A percentile compares a stretch with the other conserved stretches of the same genome.
phyloP scores from a whole-genome alignment of 2,113 vertebrate genomes.

The Larimichthys polyactis region DNA sequence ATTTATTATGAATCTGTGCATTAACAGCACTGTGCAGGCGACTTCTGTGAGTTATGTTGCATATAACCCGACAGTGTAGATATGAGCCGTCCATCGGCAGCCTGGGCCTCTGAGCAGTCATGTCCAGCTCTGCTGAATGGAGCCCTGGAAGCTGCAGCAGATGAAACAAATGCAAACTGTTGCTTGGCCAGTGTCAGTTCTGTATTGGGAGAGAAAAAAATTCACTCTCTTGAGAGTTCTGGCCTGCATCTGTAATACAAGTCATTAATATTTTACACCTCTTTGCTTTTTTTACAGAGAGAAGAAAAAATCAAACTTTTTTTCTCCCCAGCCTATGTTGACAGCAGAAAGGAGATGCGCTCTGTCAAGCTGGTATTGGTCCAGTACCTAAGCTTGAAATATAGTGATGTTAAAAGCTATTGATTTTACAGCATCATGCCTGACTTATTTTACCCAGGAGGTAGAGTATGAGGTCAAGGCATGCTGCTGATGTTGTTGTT shows the following conservation, averaged over 20 bases:
- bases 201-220: constrained; percentile 39
- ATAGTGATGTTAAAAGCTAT: constrained; percentile 70
- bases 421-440: constrained; percentile 64
- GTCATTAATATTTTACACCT: constrained; percentile 72
- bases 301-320: constrained; percentile 39
- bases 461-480: constrained; percentile 40
- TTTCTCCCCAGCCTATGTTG: constrained; percentile 33
- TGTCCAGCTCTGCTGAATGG: constrained; percentile 20
- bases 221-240: constrained; percentile 42
- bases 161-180: constrained; percentile 54
- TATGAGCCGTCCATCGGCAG: constrained; percentile 16
- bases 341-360: constrained; percentile 43
- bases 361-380: constrained; percentile 32
- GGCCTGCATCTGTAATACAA: constrained; percentile 59
- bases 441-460: constrained; percentile 53
- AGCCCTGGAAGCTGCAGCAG: constrained; percentile 9
- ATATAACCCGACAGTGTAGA: not conserved
- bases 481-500: constrained; percentile 10
- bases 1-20: constrained; percentile 2
- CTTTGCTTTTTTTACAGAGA: constrained; percentile 4
- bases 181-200: constrained; percentile 49
- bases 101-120: constrained; percentile 12
- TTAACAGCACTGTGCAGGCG: not conserved
- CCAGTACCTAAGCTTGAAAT: constrained; percentile 42
- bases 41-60: not conserved